These are phyloP conservation scores for Lamellibrachia columna DNA, from an alignment of 2,888 invertebrate genomes.

Conservation along the genomic window DNA sequence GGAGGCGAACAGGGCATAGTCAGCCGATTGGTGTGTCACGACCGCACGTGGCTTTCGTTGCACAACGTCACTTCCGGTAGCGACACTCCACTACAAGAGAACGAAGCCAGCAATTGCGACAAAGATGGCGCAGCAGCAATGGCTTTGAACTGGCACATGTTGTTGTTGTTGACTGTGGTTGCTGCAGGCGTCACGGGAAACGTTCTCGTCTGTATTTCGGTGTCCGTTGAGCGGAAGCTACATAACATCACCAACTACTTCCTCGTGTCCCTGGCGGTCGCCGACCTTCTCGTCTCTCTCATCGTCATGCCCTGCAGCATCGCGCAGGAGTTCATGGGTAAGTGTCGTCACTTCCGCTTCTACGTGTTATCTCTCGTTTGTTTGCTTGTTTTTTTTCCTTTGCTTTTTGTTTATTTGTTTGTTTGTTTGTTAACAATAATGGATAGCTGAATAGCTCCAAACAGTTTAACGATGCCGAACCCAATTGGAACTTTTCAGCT, in stretches of 20 bases:
- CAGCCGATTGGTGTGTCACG: neutral
- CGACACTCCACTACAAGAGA: neutral
- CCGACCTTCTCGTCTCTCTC: constrained; percentile 90
- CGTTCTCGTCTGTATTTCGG: constrained; percentile 91
- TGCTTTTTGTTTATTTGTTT: neutral
- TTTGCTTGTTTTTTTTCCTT: neutral
- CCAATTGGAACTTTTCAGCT: too few relatives aligned
- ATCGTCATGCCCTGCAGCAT: constrained; percentile 96
- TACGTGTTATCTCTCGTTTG: neutral
- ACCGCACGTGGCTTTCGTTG: neutral
- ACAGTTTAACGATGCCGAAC: too few relatives aligned
- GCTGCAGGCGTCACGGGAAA: constrained; percentile 90
- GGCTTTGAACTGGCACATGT: constrained; percentile 44
- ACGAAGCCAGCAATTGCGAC: neutral
- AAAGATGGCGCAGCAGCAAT: neutral
- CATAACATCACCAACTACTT: constrained; percentile 98
- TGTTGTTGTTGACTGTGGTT: constrained; percentile 83
- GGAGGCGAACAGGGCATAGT: neutral
- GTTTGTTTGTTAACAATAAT: neutral
- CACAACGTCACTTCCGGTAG: neutral
- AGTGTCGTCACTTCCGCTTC: constrained; percentile 64
- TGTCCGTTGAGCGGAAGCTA: constrained; percentile 85
- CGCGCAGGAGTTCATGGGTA: constrained; percentile 91
- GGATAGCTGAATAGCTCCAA: too few relatives aligned
- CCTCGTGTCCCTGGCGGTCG: constrained; percentile 89